phyloP scores from a whole-genome alignment of 1,140 invertebrate species.

The Pantala flavescens region DNA sequence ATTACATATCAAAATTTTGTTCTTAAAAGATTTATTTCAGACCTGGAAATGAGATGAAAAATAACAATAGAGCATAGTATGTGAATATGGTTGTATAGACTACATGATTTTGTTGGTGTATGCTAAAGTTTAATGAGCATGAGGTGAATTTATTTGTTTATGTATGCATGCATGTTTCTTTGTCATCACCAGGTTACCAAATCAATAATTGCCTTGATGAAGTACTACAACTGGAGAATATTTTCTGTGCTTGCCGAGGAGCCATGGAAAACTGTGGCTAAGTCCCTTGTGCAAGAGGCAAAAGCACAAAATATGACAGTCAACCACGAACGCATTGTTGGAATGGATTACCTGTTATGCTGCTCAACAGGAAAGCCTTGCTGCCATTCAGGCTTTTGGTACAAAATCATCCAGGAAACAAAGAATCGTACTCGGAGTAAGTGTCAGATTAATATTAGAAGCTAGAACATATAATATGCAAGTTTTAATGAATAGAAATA shows the following conservation, averaged over 20 bases:
- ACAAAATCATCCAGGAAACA: conserved; percentile 75
- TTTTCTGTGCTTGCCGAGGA: conserved; percentile 87
- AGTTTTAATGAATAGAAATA: no score
- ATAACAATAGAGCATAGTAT: no score
- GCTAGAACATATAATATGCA: not conserved
- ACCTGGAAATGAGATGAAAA: no score
- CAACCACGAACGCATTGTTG: conserved; percentile 56
- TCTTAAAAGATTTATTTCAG: no score
- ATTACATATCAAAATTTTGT: no score
- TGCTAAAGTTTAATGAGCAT: no score
- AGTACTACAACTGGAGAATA: conserved; percentile 86
- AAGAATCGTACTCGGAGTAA: conserved; percentile 80
- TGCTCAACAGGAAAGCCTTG: conserved; percentile 60
- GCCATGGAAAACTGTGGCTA: conserved; percentile 63
- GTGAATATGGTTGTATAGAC: no score
- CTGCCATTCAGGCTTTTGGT: conserved; percentile 66
- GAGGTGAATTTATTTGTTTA: no score
- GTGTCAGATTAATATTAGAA: conserved; percentile 29
- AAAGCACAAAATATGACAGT: conserved; percentile 64
- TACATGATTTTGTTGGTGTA: no score
- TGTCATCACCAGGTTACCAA: conserved; percentile 67
- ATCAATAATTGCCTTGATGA: conserved; percentile 78
- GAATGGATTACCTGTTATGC: conserved; percentile 54
- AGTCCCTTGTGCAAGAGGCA: conserved; percentile 61
- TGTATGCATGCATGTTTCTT: no score